Conservation (phyloP, 2,113 vertebrate genomes). For the Menidia beryllina region DNA sequence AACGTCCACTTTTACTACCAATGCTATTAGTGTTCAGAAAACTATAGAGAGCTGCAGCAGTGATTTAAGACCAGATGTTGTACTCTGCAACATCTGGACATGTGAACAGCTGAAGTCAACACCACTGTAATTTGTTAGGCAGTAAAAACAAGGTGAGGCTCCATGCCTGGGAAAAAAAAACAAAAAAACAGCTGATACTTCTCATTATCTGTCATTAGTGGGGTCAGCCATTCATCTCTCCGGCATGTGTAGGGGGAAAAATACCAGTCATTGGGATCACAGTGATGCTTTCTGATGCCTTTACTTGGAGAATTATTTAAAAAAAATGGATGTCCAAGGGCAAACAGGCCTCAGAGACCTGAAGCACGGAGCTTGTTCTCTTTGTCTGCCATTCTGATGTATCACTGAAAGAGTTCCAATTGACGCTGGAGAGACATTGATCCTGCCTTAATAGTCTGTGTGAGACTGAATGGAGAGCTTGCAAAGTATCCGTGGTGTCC, state of each 20-base stretch:
- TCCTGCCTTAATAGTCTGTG: constrained; percentile 28
- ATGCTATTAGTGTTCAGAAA: constrained; percentile 28
- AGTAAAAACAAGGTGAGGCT: constrained; percentile 26
- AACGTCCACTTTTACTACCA: constrained; percentile 36
- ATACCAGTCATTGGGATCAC: constrained; percentile 4
- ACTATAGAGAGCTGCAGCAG: constrained; percentile 32
- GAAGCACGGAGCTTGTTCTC: neutral
- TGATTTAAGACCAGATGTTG: constrained; percentile 31
- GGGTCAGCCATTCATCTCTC: constrained; percentile 58
- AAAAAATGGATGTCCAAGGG: constrained; percentile 5
- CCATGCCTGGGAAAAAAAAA: constrained; percentile 9
- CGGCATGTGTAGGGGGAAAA: constrained; percentile 52
- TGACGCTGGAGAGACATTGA: constrained; percentile 33
- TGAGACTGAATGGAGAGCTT: constrained; percentile 35
- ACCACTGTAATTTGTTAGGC: constrained; percentile 75
- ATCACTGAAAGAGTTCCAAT: constrained; percentile 24
- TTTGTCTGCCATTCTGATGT: constrained; percentile 5
- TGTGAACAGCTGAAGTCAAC: neutral
- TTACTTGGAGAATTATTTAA: neutral
- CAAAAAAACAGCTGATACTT: constrained; percentile 15
- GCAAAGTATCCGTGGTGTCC: neutral
- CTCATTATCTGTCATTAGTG: constrained; percentile 74
- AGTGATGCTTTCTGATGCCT: neutral
- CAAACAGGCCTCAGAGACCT: neutral
- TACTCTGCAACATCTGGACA: constrained; percentile 72